Evolutionary conservation across 2,113 vertebrate genomes (phyloP), one percentile per base, ranked within the genome.

Genomic region (Andinoacara biseriatus): DNA sequence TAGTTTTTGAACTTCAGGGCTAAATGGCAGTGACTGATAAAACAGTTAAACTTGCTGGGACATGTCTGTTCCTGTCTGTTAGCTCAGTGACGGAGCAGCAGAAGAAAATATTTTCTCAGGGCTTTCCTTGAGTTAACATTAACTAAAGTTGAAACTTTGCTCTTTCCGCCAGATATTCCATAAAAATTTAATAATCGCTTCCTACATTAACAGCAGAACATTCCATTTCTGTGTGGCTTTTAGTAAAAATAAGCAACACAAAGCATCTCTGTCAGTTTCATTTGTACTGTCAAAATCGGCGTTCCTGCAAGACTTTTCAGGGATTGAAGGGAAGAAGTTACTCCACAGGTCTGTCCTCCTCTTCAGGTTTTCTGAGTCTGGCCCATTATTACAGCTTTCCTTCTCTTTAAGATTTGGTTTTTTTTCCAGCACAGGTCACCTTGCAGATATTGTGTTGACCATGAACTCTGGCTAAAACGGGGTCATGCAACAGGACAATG

Each of bases 191-290:
- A 40, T 11, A 35, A 35, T 43, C 14, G 13, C 40, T 14, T 14
- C 40, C 11, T 13, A 14, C 13, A 14, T 43, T 10, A 46, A 43
- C 17, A 67, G 26, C 22, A 31, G 31, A 31, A 31, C 31, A 31
- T 5, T 49, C 46, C 5, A 29, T 22, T 67, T 49, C 15, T 65
- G 40, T 43, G 0, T 65, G 18, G 0, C 31, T 33, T 46, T 46
- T 14, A 46, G 43, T 43, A 43, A 3, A 43, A 46, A 14, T 46
- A 15, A 15, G 43, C 13, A 46, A 15, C 43, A 46, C 15, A 49
- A 49, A 31, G 0, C 14, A 52, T 31, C 46, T 52, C 5, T 0
- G 2, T 8, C 8, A 38, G 35, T 38, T 38, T 38, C 35, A 6
- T 31, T 69, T 69, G 43, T 29, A 40, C 38, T 18, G 5, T 52